Base-by-base conservation (phyloP, 92 coral and sea anemone species). In the Pocillopora meandrina region DNA sequence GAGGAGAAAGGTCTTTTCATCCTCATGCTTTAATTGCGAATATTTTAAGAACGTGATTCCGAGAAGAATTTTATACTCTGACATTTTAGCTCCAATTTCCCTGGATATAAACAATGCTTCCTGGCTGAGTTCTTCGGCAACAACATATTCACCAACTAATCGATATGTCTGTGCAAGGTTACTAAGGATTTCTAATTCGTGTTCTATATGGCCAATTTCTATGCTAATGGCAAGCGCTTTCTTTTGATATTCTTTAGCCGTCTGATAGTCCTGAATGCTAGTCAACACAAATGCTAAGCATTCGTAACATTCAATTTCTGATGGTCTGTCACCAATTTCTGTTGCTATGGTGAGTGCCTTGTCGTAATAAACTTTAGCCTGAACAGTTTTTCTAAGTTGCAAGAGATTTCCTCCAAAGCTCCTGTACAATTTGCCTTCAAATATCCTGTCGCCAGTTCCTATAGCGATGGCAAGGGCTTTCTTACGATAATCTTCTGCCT, bases 321-420 rank as follows among this genome's bases (percentile, higher is more conserved):
- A 26, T 26, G 26, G 26, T 56, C 31, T 49, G 7, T 76, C 18
- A 31, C 81, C 81, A 34, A 76, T 58, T 57, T 76, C 81, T 19
- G n/a, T 34, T 3, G 62, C 9, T 68, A 76, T 57, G 9, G 31
- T 4, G 6, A 76, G 8, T 1, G 81, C 81, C 34, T 76, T 33
- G 33, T 76, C 15, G 13, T 21, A 55, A 33, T 47, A 14, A 16
- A 52, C 81, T 15, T 52, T 14, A 13, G 69, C 81, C 47, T 52
- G 10, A 33, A 42, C 80, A 55, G 16, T 49, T 61, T 76, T 3
- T 13, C 34, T 20, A 15, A 57, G 61, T 13, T 0, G 1, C 12
- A 52, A 15, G 19, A 49, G 52, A 11, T 52, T 66, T 19, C 0
- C 0, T 76, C 81, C 81, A 16, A 76, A 13, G 1, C 18, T 76